A percentile compares a stretch with the other conserved stretches of the same genome.
These are phyloP conservation scores for Oegoconia quadripuncta DNA, from an alignment of 2,888 invertebrate species.

Conservation along the genomic window DNA sequence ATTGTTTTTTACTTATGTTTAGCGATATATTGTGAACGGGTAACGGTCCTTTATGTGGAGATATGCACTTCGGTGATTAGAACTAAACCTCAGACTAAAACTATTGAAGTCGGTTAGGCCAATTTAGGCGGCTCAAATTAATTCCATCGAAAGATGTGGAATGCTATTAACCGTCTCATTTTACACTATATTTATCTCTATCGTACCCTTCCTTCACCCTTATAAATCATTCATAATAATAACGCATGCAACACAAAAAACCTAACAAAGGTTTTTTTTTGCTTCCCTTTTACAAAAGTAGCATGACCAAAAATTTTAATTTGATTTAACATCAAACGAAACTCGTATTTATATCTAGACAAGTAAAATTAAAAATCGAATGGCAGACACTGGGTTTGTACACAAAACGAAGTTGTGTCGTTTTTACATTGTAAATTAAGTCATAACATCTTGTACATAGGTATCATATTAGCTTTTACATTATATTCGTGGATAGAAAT, in stretches of 20 bases:
- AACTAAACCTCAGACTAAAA: no score
- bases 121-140: no score
- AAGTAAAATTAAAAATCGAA: neutral
- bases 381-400: neutral
- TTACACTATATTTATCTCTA: neutral
- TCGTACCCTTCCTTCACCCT: constrained; percentile 21
- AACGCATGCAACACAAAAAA: neutral
- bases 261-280: constrained; percentile 1
- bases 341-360: neutral
- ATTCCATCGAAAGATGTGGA: constrained; percentile 1
- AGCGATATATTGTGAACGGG: no score
- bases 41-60: no score
- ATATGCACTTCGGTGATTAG: no score
- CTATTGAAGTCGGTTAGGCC: no score
- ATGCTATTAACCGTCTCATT: neutral
- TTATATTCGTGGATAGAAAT: constrained; percentile 15
- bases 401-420: no score
- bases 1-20: no score
- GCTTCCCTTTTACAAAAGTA: neutral
- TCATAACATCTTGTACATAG: constrained; percentile 6
- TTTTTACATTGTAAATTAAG: constrained; percentile 4
- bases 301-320: no score
- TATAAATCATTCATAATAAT: constrained; percentile 29
- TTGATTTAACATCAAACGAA: neutral
- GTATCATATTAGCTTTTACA: constrained; percentile 2